Evolutionary conservation across 1,140 invertebrate species (phyloP), one percentile per base, ranked within the genome.

Genomic region (Physella acuta): DNA sequence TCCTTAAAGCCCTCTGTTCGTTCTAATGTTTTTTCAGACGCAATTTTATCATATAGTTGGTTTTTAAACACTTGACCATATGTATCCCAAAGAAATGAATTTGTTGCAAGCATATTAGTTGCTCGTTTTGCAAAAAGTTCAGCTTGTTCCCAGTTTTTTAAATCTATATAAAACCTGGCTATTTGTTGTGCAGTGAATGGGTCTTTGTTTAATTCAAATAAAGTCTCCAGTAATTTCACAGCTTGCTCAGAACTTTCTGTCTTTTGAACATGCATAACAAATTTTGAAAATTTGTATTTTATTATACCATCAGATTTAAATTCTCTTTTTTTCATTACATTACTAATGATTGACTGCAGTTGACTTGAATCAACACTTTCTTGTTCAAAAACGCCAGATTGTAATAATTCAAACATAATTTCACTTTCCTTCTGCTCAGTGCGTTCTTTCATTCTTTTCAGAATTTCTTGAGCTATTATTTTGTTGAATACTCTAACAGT

Each of bases 71-170:
- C 74, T 64, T 72, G 70, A 24, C 74, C 76, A 62, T 73, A 73
- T 31, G 76, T 78, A 56, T 78, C 75, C 68, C 73, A 74, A 33
- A 78, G 36, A 61, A 70, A 78, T 33, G 76, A 78, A 59, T 68
- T 76, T 5, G 61, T 55, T 1, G 76, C 73, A 31, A 31, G 56
- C 63, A 68, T 60, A 5, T 70, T 39, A 24, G 68, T 72, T n/a
- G 71, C 72, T n/a, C 20, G 64, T 28, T 69, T 68, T 3, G 76
- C 72, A 72, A 68, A 76, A 31, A 69, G 59, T 28, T 69, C 58
- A 49, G 76, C 76, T 34, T 68, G 36, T 28, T 28, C 11, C 73
- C 72, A 78, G 53, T 76, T 76, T 49, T 73, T 65, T n/a, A 49
- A 51, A 34, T 76, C 37, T 39, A 78, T 78, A 55, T 71, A 78